phyloP scores from a whole-genome alignment of 2,113 vertebrate species.

The Oceanites oceanicus region DNA sequence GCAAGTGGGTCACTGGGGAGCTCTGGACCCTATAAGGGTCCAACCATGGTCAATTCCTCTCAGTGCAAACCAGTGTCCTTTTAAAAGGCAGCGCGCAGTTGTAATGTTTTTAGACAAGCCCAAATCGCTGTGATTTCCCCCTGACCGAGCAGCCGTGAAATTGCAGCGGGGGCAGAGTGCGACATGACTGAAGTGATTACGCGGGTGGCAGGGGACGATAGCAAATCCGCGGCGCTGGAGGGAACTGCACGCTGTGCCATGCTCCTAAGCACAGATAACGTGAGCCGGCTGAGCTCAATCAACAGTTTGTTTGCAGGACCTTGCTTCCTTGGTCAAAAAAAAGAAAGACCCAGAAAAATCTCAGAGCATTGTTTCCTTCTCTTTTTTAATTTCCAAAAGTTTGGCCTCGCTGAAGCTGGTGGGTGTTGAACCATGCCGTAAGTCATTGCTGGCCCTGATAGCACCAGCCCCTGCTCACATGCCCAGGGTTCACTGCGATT shows the following conservation, averaged over 20 bases:
- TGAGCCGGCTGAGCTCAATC: background rate
- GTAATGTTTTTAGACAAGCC: background rate
- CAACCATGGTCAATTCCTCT: background rate
- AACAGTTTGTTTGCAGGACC: background rate
- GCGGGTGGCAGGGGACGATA: background rate
- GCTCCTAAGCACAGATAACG: background rate
- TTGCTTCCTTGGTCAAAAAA: background rate
- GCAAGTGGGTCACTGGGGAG: background rate
- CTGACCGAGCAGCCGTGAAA: constrained; percentile 12
- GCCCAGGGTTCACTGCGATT: background rate
- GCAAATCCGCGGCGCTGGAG: background rate
- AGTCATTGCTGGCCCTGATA: background rate
- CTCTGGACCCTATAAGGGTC: background rate
- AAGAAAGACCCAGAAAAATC: background rate
- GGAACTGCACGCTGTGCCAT: background rate
- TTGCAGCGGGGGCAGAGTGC: background rate
- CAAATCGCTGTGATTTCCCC: background rate
- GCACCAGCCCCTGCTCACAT: background rate
- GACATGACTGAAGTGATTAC: background rate
- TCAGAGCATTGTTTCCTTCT: background rate
- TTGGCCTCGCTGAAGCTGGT: background rate
- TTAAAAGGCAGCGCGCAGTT: background rate
- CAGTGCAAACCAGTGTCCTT: background rate
- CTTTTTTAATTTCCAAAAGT: background rate
- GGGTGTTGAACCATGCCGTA: background rate